A percentile compares a stretch with the other conserved stretches of the same genome.
Conservation (phyloP, 1,140 invertebrate genomes). For the Tachypleus tridentatus region DNA sequence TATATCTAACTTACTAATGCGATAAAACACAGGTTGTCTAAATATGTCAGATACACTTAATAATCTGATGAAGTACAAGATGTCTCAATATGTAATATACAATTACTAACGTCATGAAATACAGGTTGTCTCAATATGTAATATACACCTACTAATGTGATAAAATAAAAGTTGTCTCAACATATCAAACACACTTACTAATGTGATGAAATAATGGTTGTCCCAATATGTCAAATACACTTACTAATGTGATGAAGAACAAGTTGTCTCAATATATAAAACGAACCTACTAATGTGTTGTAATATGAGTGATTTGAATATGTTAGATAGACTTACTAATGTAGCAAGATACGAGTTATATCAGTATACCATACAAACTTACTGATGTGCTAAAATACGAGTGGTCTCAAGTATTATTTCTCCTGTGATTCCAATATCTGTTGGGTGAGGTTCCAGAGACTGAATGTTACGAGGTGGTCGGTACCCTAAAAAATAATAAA, state of each 20-base stretch:
- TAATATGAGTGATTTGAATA: slow-evolving; percentile 12
- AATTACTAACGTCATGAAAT: background rate
- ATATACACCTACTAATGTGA: too few species aligned
- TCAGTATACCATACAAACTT: background rate
- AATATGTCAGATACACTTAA: too few species aligned
- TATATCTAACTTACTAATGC: too few species aligned
- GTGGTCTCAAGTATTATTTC: slow-evolving; percentile 21
- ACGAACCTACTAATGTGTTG: slow-evolving; percentile 10
- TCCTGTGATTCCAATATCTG: slow-evolving; percentile 16
- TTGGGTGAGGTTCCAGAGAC: slow-evolving; percentile 13
- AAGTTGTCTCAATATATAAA: too few species aligned
- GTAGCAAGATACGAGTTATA: slow-evolving; percentile 16
- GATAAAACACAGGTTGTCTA: too few species aligned
- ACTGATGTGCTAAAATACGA: slow-evolving; percentile 15
- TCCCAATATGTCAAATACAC: too few species aligned
- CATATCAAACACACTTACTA: too few species aligned
- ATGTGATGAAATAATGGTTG: too few species aligned
- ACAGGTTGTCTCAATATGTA: too few species aligned
- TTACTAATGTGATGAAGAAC: too few species aligned
- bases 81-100: background rate
- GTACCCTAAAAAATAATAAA: slow-evolving; percentile 8
- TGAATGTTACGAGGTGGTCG: slow-evolving; percentile 10
- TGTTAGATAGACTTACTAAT: slow-evolving; percentile 2
- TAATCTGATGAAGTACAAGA: too few species aligned
- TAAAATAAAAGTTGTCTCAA: too few species aligned